Evolutionary conservation across 2,888 invertebrate genomes (phyloP), one percentile per base, ranked within the genome.

Genomic region (Notodonta dromedarius): DNA sequence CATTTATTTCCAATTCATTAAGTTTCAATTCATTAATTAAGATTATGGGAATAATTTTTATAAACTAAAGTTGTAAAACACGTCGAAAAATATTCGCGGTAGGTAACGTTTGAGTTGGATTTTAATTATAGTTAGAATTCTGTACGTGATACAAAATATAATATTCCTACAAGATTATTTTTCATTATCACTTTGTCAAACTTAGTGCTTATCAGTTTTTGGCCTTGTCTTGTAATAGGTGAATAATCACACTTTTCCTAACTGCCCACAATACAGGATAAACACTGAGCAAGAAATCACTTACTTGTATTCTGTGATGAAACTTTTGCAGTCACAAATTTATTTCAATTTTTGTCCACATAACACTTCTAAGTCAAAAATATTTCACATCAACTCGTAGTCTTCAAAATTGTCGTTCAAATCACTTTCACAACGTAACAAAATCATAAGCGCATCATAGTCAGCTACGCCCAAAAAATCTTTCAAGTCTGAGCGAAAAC

Each of bases 381-480:
- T 74, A 78, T 67, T 71, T 78, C 85, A 86, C 84, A 83, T 76
- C 50, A 81, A 82, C 76, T 71, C 72, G 73, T 72, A 81, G 75
- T 82, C 76, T 78, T 78, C 65, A 70, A 67, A 73, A 74, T 71
- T 71, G 68, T 75, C 69, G 75, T 78, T 71, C 73, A 69, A 24
- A 68, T 72, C 76, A 77, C 85, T 82, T 81, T 75, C 87, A 88
- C 86, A 83, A 72, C 67, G 78, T 74, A 77, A 79, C 76, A 74
- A 76, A 84, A 82, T 80, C 78, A 80, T 80, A 80, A 79, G 63
- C 24, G 67, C 77, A 83, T 83, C 87, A 88, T 86, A 86, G 88
- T 87, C 86, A 85, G 83, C 77, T 81, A 87, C 86, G 85, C 87
- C 88, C 89, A 83, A 84, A 46, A 83, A 86, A 86, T 86, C 75